Evolutionary conservation across 2,113 vertebrate species (phyloP).

Genomic region (Sapayoa aenigma): DNA sequence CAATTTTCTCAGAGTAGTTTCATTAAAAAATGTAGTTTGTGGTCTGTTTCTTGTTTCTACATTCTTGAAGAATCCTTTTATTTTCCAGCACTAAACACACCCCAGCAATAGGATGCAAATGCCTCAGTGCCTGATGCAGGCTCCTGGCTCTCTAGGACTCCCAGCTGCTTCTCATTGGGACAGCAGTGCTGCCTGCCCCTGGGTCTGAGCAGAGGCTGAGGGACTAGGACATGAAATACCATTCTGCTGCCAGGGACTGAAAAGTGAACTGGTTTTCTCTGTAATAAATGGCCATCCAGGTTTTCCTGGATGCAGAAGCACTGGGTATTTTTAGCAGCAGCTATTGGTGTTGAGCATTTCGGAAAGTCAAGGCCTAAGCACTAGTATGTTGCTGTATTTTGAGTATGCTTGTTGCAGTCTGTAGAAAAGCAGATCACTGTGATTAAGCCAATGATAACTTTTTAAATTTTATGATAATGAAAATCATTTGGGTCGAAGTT

Average conservation of each 20-base stretch:
- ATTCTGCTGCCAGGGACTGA: neutral
- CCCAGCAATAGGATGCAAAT: neutral
- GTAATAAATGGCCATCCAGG: neutral
- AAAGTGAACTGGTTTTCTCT: neutral
- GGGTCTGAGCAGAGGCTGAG: neutral
- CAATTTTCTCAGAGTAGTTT: neutral
- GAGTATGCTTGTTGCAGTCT: neutral
- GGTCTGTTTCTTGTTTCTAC: neutral
- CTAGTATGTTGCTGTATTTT: neutral
- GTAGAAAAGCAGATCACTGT: neutral
- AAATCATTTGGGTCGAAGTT: neutral
- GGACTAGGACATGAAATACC: neutral
- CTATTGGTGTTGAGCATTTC: neutral
- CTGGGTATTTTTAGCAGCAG: neutral
- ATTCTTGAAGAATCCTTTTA: neutral
- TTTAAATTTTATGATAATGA: neutral
- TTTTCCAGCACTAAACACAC: neutral
- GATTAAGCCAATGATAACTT: neutral
- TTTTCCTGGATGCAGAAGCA: neutral
- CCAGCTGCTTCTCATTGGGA: neutral
- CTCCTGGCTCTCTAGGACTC: accelerated
- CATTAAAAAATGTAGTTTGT: neutral
- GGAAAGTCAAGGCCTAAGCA: neutral
- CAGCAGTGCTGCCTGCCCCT: neutral
- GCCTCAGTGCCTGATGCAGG: neutral